Percentiles rank a stretch among this genome's conserved stretches.
Evolutionary conservation across 2,113 vertebrate genomes (phyloP).

Genomic region (Tychaedon coryphoeus): DNA sequence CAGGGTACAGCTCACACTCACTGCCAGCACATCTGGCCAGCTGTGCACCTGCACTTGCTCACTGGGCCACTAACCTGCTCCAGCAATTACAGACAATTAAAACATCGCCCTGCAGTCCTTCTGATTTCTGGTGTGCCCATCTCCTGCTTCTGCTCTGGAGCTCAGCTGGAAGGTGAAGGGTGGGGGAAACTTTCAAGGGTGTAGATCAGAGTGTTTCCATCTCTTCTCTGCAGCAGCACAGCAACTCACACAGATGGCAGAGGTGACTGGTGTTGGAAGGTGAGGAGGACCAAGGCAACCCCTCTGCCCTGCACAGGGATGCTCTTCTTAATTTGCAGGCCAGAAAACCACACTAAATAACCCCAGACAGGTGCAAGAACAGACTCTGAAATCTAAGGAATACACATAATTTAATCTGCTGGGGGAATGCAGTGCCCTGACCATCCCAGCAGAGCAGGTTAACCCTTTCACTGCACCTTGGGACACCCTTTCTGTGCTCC

Average conservation of each 20-base stretch:
- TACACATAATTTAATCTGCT: neutral
- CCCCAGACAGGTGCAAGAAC: neutral
- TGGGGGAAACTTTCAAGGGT: neutral
- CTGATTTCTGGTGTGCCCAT: neutral
- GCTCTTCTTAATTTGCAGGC: neutral
- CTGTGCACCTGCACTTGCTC: neutral
- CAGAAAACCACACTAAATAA: neutral
- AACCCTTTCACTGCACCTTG: fast-evolving
- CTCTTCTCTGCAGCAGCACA: fast-evolving
- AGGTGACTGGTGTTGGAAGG: neutral
- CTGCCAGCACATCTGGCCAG: neutral
- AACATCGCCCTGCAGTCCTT: neutral
- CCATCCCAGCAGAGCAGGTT: neutral
- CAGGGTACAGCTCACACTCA: neutral
- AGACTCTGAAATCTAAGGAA: neutral
- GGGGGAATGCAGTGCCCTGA: neutral
- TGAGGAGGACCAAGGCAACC: neutral
- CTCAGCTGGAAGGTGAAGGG: neutral
- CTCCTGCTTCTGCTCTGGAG: neutral
- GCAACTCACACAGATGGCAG: fast-evolving
- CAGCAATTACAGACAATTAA: conserved; percentile 9
- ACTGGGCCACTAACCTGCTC: neutral
- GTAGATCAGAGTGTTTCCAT: neutral
- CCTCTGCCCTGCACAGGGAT: neutral
- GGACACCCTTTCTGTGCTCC: neutral